Base-by-base conservation (phyloP, 2,888 invertebrate species). In the Nymphalis c-album region DNA sequence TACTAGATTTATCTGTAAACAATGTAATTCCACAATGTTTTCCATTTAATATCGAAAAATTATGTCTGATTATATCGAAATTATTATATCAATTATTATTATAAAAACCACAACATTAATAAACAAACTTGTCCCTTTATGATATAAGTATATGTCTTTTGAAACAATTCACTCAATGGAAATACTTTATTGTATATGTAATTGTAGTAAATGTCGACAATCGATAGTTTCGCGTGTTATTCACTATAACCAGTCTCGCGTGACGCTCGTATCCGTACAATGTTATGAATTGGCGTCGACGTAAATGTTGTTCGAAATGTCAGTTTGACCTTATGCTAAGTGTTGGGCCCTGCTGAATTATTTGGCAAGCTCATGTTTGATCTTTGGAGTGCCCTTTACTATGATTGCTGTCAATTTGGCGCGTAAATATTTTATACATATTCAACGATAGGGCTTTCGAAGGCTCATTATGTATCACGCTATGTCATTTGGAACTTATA, bases 321-420 rank as follows among this genome's bases (percentile, higher is more conserved):
- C 92, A 92, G 88, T 85, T 88, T 91, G 91, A 91, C 92, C 92
- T 92, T 91, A 90, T 88, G 88, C 80, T 88, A 90, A 91, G 84
- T 82, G 84, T 78, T 76, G 76, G 75, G 79, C 78, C 75, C 81
- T 82, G 78, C 82, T 87, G 82, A 86, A 88, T 87, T 86, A 88
- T 90, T 86, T 76, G 77, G 79, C 76, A 77, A 78, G 80, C 75
- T 76, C 75, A 76, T 81, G 81, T 85, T 88, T 90, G 90, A 88
- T 90, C 88, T 90, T 88, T 91, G 80, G 75, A 77, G 77, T 80
- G 85, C 85, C 90, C 87, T 90, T 90, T 88, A 71, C 73, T 81
- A 85, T 88, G 84, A 86, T 84, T 79, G 80, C 86, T 84, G 86
- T 85, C 86, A 85, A 86, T 85, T 86, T 84, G 75, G 73, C 72